A percentile compares a stretch with the other conserved stretches of the same genome.
Conservation (phyloP, 2,888 invertebrate genomes). For the Choreutis nemorana region DNA sequence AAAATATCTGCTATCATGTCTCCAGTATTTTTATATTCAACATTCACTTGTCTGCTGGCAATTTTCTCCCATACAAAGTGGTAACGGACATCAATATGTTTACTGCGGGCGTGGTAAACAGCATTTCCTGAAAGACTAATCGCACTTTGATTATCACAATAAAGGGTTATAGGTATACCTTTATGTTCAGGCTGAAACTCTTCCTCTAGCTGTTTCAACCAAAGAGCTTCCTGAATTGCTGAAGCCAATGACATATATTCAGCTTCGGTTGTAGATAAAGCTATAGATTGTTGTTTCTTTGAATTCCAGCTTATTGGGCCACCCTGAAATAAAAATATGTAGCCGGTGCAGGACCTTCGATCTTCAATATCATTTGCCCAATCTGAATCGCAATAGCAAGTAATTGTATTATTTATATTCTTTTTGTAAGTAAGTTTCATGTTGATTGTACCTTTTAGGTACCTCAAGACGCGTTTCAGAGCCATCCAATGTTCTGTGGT, state of each 20-base stretch:
- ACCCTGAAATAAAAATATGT: constrained; percentile 16
- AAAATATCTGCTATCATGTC: constrained; percentile 12
- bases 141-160: constrained; percentile 16
- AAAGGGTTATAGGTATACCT: constrained; percentile 9
- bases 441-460: constrained; percentile 12
- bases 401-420: constrained; percentile 7
- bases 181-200: constrained; percentile 11
- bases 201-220: constrained; percentile 11
- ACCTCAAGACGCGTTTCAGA: constrained; percentile 13
- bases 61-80: constrained; percentile 12
- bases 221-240: constrained; percentile 13
- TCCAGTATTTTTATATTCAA: constrained; percentile 11
- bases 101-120: constrained; percentile 14
- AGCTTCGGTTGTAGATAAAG: constrained; percentile 14
- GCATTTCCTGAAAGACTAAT: constrained; percentile 13
- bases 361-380: constrained; percentile 13
- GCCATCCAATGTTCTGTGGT: constrained; percentile 10
- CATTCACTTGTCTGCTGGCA: constrained; percentile 8
- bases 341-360: constrained; percentile 15
- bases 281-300: constrained; percentile 14
- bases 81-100: constrained; percentile 12
- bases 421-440: constrained; percentile 8
- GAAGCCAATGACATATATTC: constrained; percentile 15
- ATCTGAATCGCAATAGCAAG: constrained; percentile 16
- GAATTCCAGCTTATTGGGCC: constrained; percentile 17